Base-by-base conservation (phyloP, 2,113 vertebrate genomes). In the Pelobates fuscus region DNA sequence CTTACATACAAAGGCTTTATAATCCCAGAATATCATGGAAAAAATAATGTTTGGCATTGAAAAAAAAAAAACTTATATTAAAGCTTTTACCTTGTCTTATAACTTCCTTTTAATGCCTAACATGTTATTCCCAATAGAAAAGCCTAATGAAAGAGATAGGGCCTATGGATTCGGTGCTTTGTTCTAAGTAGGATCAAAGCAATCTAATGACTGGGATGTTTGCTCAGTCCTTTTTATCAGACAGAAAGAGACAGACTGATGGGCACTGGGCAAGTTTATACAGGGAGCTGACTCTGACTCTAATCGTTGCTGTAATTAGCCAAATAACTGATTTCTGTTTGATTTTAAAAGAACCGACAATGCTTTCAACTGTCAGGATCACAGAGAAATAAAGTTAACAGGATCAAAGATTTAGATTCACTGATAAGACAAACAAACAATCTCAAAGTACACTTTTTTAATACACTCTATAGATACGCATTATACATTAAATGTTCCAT, bases 241-340 rank as follows among this genome's bases (percentile, higher is more conserved):
- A 70, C 59, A 72, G 46, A 57, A 21, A 10, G 27, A 37, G 69
- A 30, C 25, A 49, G 23, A 18, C 46, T 64, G 60, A 55, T 46
- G 64, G 63, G 14, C 14, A 18, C 20, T 26, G 60, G 60, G 24
- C 8, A 2, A 17, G 14, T 2, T 37, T 43, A 71, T 46, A 54
- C 29, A 25, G 24, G 46, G 8, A 41, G 60, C n/a, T 49, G 61
- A 46, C 52, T 27, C 32, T 41, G 24, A 37, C 61, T 20, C 8
- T 17, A n/a, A 49, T 21, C 20, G 49, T 73, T 63, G 29, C 24
- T n/a, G 46, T 41, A 73, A 73, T 73, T 37, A 73, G 21, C 30
- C 21, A n/a, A 44, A 27, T 4, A 10, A 63, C 60, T 25, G 30
- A 65, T 64, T 29, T 65, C 12, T 30, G 70, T 60, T 58, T 58